phyloP scores from a whole-genome alignment of 30 jellyfish, hydroid and myxozoan species.

The Nemopilema nomurai region DNA sequence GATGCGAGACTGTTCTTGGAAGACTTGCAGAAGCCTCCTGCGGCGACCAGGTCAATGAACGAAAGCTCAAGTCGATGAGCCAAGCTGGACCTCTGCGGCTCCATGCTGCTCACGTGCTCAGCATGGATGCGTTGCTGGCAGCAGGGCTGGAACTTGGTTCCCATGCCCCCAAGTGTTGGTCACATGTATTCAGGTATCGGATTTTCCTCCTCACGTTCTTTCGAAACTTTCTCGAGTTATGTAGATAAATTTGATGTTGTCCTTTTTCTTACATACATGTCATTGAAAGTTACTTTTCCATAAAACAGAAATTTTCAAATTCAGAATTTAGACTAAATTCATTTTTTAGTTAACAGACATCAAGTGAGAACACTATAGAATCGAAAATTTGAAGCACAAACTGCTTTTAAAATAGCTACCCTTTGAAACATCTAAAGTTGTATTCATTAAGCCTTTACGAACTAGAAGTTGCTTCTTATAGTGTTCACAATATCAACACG shows the following conservation, averaged over 20 bases:
- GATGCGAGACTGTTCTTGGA: constrained; percentile 92
- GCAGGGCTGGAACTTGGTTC: constrained; percentile 98
- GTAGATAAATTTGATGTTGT: background rate
- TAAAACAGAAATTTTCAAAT: too few relatives aligned
- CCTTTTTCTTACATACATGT: too few relatives aligned
- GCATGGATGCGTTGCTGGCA: constrained; percentile 98
- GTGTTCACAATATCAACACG: too few relatives aligned
- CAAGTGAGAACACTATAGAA: too few relatives aligned
- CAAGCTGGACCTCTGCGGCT: constrained; percentile 76
- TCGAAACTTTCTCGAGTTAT: background rate
- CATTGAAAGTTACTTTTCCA: too few relatives aligned
- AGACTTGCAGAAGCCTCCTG: constrained; percentile 96
- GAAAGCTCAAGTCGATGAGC: constrained; percentile 43
- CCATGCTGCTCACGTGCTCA: constrained; percentile 97
- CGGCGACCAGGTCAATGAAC: constrained; percentile 76
- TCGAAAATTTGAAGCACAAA: too few relatives aligned
- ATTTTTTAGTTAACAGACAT: background rate
- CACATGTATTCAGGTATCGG: constrained; percentile 97
- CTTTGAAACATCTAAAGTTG: too few relatives aligned
- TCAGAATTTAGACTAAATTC: background rate
- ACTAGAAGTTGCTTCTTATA: too few relatives aligned
- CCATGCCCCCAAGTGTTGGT: constrained; percentile 97
- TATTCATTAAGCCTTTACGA: too few relatives aligned
- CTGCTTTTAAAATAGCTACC: too few relatives aligned
- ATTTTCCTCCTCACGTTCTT: too few relatives aligned